Evolutionary conservation across 1,140 invertebrate species (phyloP), one percentile per base, ranked within the genome.

Genomic region (Temnothorax nylanderi): DNA sequence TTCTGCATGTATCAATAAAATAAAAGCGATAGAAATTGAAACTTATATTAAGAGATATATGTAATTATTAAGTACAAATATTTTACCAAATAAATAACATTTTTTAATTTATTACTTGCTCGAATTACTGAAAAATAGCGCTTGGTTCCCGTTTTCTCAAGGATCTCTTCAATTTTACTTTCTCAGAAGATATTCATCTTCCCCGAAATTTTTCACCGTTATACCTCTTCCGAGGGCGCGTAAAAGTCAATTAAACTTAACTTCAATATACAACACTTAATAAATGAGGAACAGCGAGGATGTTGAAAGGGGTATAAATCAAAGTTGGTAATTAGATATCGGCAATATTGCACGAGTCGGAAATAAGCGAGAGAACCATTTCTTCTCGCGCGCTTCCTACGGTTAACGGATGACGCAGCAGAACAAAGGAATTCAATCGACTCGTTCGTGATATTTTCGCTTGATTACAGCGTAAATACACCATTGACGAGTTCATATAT

Each of bases 401-500:
- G 8, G 37, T 54, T 71, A 8, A 44, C 13, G 11, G 21, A n/a
- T 21, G 8, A 69, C 32, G 10, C 16, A 34, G 6, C 16, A 44
- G 51, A 3, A 81, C 13, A 41, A 71, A 44, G 11, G 11, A 44
- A 56, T 16, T 44, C 47, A 18, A 44, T 10, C 10, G 18, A 18
- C 10, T n/a, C 21, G 64, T 8, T 37, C 51, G 18, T 16, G 62
- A 80, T 26, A 69, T 2, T 16, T 18, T 26, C 49, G 51, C 37
- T 77, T 77, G 75, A 78, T 78, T 78, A 78, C 58, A 34, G n/a
- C 47, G 62, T 84, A 84, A 84, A 84, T 84, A 74, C 69, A 13
- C 32, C 44, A 69, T 65, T 44, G 78, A 60, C 44, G 80, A 74
- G 41, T 84, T 84, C 69, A 62, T 84, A 84, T 49, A 84, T 84